Evolutionary conservation across 1,140 invertebrate species (phyloP).

Genomic region (Stegodyphus dumicola): DNA sequence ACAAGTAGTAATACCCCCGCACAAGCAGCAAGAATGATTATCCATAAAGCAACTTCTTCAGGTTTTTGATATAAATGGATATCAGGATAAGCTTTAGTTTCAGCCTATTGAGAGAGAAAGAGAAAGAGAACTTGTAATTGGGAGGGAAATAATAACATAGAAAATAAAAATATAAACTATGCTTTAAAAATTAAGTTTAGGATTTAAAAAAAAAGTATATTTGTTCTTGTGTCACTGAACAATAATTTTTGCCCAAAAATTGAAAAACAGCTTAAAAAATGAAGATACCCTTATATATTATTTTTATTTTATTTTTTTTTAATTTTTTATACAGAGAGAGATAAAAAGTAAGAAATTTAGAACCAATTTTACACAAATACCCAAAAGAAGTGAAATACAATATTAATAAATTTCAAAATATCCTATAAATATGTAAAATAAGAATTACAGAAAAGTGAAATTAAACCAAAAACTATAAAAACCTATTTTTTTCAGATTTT

Average conservation of each 20-base stretch:
- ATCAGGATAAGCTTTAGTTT: constrained; percentile 84
- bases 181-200: neutral
- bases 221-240: neutral
- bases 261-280: neutral
- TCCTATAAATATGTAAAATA: too few relatives aligned
- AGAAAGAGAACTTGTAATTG: neutral
- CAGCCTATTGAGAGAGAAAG: constrained; percentile 72
- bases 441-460: too few relatives aligned
- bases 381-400: too few relatives aligned
- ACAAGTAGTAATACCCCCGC: constrained; percentile 83
- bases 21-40: constrained; percentile 83
- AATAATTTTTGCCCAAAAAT: neutral
- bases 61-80: constrained; percentile 75
- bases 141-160: neutral
- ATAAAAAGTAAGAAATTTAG: too few relatives aligned
- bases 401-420: too few relatives aligned
- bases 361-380: too few relatives aligned
- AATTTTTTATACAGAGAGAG: too few relatives aligned
- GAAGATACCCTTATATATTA: too few relatives aligned
- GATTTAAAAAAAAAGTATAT: neutral
- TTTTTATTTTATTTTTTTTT: too few relatives aligned
- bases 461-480: too few relatives aligned
- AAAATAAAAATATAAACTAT: neutral
- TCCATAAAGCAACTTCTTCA: constrained; percentile 81
- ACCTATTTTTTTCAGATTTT: too few relatives aligned